Conservation (phyloP, 1,140 invertebrate genomes). For the Thaumetopoea pityocampa region DNA sequence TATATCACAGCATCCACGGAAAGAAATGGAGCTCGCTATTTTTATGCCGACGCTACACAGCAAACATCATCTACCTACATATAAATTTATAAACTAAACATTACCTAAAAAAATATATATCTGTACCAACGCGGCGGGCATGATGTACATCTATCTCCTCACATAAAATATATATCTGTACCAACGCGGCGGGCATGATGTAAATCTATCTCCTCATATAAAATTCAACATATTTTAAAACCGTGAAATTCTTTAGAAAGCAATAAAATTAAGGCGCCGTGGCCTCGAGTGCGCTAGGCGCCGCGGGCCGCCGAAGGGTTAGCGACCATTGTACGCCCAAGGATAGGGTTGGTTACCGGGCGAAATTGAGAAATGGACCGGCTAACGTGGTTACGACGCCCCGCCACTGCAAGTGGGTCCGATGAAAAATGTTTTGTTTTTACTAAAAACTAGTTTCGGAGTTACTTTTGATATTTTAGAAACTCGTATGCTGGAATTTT, state of each 20-base stretch:
- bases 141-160: slow-evolving; percentile 4
- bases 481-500: no score
- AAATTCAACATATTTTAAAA: slow-evolving; percentile 20
- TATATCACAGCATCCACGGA: no score
- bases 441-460: no score
- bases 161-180: no score
- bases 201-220: slow-evolving; percentile 7
- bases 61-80: no score
- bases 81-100: no score
- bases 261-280: slow-evolving; percentile 55
- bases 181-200: not conserved
- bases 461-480: no score
- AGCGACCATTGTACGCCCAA: slow-evolving; percentile 47
- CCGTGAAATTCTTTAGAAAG: slow-evolving; percentile 40
- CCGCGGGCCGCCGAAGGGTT: slow-evolving; percentile 61
- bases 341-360: slow-evolving; percentile 42
- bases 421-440: slow-evolving; percentile 66
- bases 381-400: slow-evolving; percentile 64
- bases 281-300: slow-evolving; percentile 28
- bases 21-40: no score
- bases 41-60: no score
- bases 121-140: not conserved
- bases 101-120: no score
- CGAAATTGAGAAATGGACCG: slow-evolving; percentile 73
- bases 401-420: slow-evolving; percentile 40